Evolutionary conservation across 2,888 invertebrate genomes (phyloP).

Genomic region (Craniophora ligustri): DNA sequence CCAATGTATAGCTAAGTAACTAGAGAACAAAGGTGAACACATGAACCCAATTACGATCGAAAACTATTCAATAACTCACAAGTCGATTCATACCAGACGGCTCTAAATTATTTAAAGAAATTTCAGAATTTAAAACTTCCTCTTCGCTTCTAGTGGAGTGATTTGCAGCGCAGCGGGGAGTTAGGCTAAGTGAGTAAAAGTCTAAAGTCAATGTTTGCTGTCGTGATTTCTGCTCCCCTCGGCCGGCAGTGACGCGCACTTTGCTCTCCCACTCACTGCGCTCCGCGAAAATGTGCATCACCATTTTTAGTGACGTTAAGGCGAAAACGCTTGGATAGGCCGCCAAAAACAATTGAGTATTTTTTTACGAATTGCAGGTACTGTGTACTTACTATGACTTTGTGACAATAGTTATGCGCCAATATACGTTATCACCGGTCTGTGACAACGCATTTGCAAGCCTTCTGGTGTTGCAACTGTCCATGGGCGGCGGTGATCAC

Average conservation of each 20-base stretch:
- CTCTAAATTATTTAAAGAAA: slow-evolving; percentile 75
- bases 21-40: slow-evolving; percentile 55
- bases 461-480: too few species aligned
- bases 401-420: too few species aligned
- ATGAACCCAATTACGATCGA: slow-evolving; percentile 64
- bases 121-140: slow-evolving; percentile 76
- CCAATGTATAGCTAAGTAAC: slow-evolving; percentile 12
- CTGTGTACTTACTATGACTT: too few species aligned
- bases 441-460: too few species aligned
- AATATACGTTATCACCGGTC: too few species aligned
- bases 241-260: slow-evolving; percentile 73
- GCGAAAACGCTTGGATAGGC: too few species aligned
- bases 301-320: slow-evolving; percentile 35
- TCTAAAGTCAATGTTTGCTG: slow-evolving; percentile 87
- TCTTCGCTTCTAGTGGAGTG: slow-evolving; percentile 76
- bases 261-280: slow-evolving; percentile 52
- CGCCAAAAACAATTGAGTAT: too few species aligned
- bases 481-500: too few species aligned
- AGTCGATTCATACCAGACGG: slow-evolving; percentile 65
- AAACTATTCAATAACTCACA: slow-evolving; percentile 67
- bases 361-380: too few species aligned
- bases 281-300: slow-evolving; percentile 67
- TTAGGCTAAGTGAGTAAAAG: slow-evolving; percentile 86
- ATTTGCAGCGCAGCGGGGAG: slow-evolving; percentile 79
- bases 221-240: slow-evolving; percentile 83